Conservation (phyloP, 2,797 vertebrate genomes). For the Peromyscus aztecus region DNA sequence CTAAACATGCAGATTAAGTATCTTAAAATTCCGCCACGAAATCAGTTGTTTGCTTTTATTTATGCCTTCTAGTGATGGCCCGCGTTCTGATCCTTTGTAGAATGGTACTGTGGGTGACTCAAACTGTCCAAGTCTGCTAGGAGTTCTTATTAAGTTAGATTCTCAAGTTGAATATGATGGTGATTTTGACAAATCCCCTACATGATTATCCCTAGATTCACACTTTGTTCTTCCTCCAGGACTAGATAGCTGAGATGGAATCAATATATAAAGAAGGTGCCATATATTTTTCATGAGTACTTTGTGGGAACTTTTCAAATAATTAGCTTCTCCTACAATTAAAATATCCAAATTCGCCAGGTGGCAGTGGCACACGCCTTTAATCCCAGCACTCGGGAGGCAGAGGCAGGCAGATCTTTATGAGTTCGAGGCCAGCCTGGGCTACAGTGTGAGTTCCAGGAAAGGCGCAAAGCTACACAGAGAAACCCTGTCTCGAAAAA, state of each 20-base stretch:
- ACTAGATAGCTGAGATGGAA: constrained; percentile 39
- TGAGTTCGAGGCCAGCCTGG: too few species aligned
- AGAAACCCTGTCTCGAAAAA: too few species aligned
- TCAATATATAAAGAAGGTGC: not conserved
- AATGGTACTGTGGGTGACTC: not conserved
- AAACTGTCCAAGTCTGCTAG: not conserved
- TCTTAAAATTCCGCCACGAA: not conserved
- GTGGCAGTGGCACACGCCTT: too few species aligned
- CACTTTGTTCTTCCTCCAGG: not conserved
- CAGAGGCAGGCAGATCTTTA: too few species aligned
- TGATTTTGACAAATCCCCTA: not conserved
- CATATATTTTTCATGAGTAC: constrained; percentile 21
- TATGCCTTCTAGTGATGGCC: not conserved
- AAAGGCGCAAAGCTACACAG: too few species aligned
- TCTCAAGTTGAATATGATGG: not conserved
- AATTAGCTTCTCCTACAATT: not conserved
- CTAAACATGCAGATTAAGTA: not conserved
- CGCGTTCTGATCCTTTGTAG: not conserved
- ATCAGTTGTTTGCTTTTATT: not conserved
- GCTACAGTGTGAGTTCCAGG: too few species aligned
- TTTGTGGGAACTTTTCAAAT: constrained; percentile 35
- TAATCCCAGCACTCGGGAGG: too few species aligned
- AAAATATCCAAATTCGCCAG: too few species aligned
- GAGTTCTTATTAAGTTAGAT: not conserved
- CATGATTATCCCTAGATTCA: not conserved